Evolutionary conservation across 2,888 invertebrate genomes (phyloP).

Genomic region (Chaetogeoica ovagalla): DNA sequence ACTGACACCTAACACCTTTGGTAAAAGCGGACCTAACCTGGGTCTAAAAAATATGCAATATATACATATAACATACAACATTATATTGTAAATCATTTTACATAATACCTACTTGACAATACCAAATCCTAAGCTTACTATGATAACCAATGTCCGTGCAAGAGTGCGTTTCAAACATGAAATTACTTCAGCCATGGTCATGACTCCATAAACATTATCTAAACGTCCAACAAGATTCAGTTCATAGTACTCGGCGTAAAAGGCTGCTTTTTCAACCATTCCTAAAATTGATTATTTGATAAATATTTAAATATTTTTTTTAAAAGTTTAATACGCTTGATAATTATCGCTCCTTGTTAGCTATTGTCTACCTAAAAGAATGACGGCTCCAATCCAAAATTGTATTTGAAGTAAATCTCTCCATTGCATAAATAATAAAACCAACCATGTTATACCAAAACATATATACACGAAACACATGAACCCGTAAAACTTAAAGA

Average conservation of each 20-base stretch:
- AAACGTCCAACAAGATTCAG: constrained; percentile 69
- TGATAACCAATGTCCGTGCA: constrained; percentile 90
- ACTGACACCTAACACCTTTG: constrained; percentile 84
- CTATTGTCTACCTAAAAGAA: constrained; percentile 64
- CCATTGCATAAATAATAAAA: constrained; percentile 84
- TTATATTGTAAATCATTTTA: constrained; percentile 1
- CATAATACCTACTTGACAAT: constrained; percentile 79
- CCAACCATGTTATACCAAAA: constrained; percentile 81
- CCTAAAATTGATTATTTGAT: constrained; percentile 61
- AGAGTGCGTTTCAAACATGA: constrained; percentile 89
- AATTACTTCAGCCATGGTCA: constrained; percentile 85
- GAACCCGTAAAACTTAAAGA: constrained; percentile 76
- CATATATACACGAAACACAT: constrained; percentile 87
- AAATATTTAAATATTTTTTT: neutral
- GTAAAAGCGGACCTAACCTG: constrained; percentile 83
- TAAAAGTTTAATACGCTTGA: neutral
- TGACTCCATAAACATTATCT: constrained; percentile 65
- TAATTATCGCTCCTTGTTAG: neutral
- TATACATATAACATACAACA: neutral
- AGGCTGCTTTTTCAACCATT: constrained; percentile 85
- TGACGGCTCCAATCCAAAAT: constrained; percentile 94
- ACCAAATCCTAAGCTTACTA: constrained; percentile 92
- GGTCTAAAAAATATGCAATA: constrained; percentile 65
- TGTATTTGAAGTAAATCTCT: constrained; percentile 87
- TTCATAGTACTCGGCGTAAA: constrained; percentile 84